Percentiles rank a stretch among this genome's conserved stretches.
phyloP scores from a whole-genome alignment of 2,888 invertebrate species.

The Temnothorax ravouxi region DNA sequence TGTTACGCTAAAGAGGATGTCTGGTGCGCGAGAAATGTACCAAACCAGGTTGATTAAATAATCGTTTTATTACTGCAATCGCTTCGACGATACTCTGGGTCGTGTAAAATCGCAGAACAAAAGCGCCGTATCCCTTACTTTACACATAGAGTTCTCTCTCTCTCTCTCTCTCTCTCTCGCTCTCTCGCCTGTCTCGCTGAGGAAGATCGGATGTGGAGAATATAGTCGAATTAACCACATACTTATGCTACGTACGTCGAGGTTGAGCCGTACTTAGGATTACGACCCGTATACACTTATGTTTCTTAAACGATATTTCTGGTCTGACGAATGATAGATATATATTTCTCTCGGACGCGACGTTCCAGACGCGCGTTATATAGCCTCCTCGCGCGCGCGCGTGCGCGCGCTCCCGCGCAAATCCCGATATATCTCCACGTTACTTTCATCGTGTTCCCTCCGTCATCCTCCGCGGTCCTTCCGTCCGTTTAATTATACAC shows the following conservation, averaged over 20 bases:
- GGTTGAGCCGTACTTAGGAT: conserved; percentile 32
- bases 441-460: conserved; percentile 72
- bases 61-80: conserved; percentile 71
- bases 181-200: conserved; percentile 60
- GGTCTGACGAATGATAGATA: conserved; percentile 34
- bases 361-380: neutral
- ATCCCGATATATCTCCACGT: conserved; percentile 34
- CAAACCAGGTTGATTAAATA: conserved; percentile 27
- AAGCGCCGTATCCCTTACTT: conserved; percentile 64
- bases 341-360: conserved; percentile 16
- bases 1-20: neutral
- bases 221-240: conserved; percentile 49
- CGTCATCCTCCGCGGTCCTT: conserved; percentile 3
- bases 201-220: conserved; percentile 60
- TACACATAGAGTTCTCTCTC: conserved; percentile 43
- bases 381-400: neutral
- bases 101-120: conserved; percentile 74
- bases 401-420: neutral
- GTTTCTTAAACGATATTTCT: conserved; percentile 43
- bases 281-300: conserved; percentile 36
- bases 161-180: conserved; percentile 50
- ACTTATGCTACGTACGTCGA: conserved; percentile 40
- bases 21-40: conserved; percentile 2
- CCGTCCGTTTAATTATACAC: conserved; percentile 67
- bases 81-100: conserved; percentile 68